Evolutionary conservation across 2,888 invertebrate species (phyloP).

Genomic region (Pristionchus japonicus): DNA sequence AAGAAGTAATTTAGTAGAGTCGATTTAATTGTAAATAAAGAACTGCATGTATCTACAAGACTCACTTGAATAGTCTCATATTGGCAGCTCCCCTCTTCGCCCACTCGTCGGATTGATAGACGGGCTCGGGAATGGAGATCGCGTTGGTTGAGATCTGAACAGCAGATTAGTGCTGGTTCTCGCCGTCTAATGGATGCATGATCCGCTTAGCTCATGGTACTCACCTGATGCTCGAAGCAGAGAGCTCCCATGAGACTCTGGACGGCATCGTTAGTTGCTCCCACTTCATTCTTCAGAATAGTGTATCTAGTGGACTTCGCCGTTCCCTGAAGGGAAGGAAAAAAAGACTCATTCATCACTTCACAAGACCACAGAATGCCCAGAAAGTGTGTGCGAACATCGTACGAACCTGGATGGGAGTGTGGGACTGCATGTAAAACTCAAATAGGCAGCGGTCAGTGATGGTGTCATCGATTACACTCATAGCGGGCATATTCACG

Average conservation of each 20-base stretch:
- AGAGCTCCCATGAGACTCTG: slow-evolving; percentile 54
- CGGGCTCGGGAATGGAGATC: slow-evolving; percentile 64
- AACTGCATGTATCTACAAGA: too few relatives aligned
- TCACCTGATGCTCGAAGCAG: slow-evolving; percentile 54
- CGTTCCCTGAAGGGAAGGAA: slow-evolving; percentile 61
- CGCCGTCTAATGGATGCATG: not conserved
- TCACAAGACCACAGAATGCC: too few relatives aligned
- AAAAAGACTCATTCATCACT: too few relatives aligned
- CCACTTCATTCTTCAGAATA: slow-evolving; percentile 57
- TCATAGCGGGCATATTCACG: slow-evolving; percentile 52
- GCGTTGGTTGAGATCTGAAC: slow-evolving; percentile 50
- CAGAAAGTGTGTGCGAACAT: too few relatives aligned
- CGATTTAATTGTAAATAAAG: too few relatives aligned
- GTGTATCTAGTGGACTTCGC: slow-evolving; percentile 61
- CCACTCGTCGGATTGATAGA: slow-evolving; percentile 68
- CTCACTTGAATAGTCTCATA: slow-evolving; percentile 46
- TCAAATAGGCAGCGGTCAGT: slow-evolving; percentile 58
- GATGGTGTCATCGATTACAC: slow-evolving; percentile 58
- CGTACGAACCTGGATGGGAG: slow-evolving; percentile 50
- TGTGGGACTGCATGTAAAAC: slow-evolving; percentile 59
- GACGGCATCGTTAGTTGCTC: slow-evolving; percentile 55
- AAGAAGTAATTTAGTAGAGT: too few relatives aligned
- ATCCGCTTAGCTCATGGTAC: not conserved
- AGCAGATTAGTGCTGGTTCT: not conserved
- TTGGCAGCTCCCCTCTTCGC: slow-evolving; percentile 65